Evolutionary conservation across 2,113 vertebrate species (phyloP), one percentile per base, ranked within the genome.

Genomic region (Rhinogobius similis): DNA sequence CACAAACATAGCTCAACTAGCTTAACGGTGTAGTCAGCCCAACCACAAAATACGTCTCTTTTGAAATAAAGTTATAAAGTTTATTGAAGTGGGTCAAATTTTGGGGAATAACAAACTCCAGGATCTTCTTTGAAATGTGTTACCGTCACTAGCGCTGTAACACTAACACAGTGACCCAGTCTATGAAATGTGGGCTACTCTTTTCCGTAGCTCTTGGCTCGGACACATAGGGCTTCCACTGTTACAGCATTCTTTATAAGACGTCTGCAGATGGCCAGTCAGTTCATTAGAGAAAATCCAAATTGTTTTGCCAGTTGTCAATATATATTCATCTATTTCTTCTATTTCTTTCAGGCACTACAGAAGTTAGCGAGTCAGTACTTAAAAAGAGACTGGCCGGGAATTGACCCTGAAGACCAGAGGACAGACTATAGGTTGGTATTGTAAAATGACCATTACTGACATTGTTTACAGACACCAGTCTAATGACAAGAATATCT

Each of bases 281-380:
- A 58, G 26, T 69, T 2, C 4, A 32, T 59, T 4, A 14, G 48
- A 14, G 67, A 68, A 29, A 69, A 58, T 29, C 6, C 1, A 23
- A 55, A 11, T 6, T 6, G 4, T 26, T 13, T 27, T 58, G 26
- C 5, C 23, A 24, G 24, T 53, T 26, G 11, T 27, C 14, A 27
- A 27, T 56, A 56, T 29, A 16, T 29, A 2, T 58, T 58, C 13
- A 27, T 56, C 3, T 36, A 6, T 32, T 32, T 32, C 29, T 32
- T 6, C 5, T 64, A 73, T 85, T 39, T 87, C 13, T 55, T 86
- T 86, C 87, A 99, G 98, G 96, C 96, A 85, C 94, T 99, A 75
- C 98, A 99, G 93, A 99, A 98, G 83, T 88, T 99, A 92, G 95
- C 98, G 46, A 95, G 95, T 87, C 96, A 98, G 39, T 98, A 99